Base-by-base conservation (phyloP, 2,888 invertebrate species). In the Lepidonotus clava region DNA sequence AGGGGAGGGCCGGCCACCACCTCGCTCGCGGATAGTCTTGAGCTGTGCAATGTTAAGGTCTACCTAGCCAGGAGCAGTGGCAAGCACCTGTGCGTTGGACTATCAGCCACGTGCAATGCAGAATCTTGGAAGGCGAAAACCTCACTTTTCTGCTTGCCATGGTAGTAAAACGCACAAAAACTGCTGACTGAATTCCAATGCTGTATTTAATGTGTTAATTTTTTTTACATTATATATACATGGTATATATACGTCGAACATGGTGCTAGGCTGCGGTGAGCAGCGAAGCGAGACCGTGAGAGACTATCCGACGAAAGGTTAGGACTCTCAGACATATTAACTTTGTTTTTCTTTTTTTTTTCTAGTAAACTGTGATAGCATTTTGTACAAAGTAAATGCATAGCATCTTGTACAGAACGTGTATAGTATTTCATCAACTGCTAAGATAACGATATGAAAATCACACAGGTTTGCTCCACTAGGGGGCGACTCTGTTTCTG, bases 351-450 rank as follows among this genome's bases (percentile, higher is more conserved):
- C 71, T 83, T 18, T 85, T 40, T 66, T 24, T 46, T 71, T 85
- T 71, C 71, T 71, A 46, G 71, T 67, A 46, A 85, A 66, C 85
- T 85, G 85, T 85, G 85, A 85, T 85, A 85, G 85, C 71, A 46
- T 71, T 71, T 66, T 67, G 85, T 66, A 51, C 85, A 71, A 34
- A 61, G 38, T 71, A 41, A 71, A 28, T 71, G 61, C 84, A 66
- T 56, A 71, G 71, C 84, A 61, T 84, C 24, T 38, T 61, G 84
- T 84, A 66, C 84, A 84, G 40, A 84, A 66, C 41, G 66, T 84
- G 66, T 84, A 32, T 56, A 84, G n/a, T 40, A 66, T 66, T 38
- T 84, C 61, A 83, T 53, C 56, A 36, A 71, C 71, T 71, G 71
- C 71, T 71, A 71, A 71, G 18, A n/a, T 61, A 28, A 61, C 28